Base-by-base conservation (phyloP, 1,140 invertebrate genomes). In the Diorhabda sublineata region DNA sequence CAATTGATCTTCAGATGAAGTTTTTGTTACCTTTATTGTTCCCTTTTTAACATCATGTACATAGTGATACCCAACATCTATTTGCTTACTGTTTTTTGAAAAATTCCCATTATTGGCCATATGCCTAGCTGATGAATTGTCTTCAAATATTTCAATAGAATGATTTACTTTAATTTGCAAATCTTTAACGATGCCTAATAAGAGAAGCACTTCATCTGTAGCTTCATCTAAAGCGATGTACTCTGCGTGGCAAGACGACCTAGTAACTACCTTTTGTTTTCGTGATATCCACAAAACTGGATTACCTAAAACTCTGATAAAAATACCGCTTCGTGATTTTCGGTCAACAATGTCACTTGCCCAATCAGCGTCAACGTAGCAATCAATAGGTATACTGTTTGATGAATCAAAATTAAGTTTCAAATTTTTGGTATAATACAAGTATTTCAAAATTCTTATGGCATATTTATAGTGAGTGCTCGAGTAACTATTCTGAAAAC, bases 201-300 rank as follows among this genome's bases (percentile, higher is more conserved):
- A 8, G 57, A 61, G 62, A 61, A 68, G 3, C 2, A 68, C 60
- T 2, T 68, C 66, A 61, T 61, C 61, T 45, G 44, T 43, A 3
- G 59, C 58, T 60, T 70, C 69, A n/a, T 58, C 58, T 47, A 83
- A 66, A 42, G 80, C 77, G n/a, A 83, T 66, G 68, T 80, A 80
- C 68, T 79, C 77, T 52, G 77, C 75, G 69, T 74, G 73, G 11
- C 75, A 77, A 62, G 74, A 79, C 68, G 62, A 75, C 68, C 74
- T 76, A 43, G 75, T 76, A 45, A 79, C 77, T 47, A 59, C 69
- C 70, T 58, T 76, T 74, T 79, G 78, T 75, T 81, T 77, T 56
- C 57, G 67, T 63, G 73, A 68, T 75, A 77, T 78, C 78, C 78
- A 81, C 68, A 73, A 76, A 69, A 80, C 76, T n/a, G n/a, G n/a